Base-by-base conservation (phyloP, 2,797 vertebrate genomes). In the Sus cebifrons region DNA sequence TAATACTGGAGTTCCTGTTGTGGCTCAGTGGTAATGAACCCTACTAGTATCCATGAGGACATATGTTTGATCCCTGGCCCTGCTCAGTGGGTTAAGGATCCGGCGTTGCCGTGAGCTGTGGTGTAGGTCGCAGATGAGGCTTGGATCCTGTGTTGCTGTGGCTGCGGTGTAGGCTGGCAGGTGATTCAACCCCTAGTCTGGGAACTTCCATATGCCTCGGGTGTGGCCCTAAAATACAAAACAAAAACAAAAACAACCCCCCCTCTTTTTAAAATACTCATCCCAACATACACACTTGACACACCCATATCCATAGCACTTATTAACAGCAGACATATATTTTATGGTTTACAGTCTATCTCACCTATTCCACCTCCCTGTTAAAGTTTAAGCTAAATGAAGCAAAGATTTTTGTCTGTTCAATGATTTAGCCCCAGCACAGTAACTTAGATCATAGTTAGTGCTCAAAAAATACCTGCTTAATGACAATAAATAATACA, bases 401-500 rank as follows among this genome's bases (percentile, higher is more conserved):
- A 94, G 71, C 86, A 86, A 52, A 17, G 29, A 54, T n/a, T 89
- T 84, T 60, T 90, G 17, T 88, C n/a, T 90, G 79, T 75, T 91
- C 36, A 92, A 11, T 60, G 32, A 62, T 32, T 89, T 56, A 81
- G 62, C 13, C 36, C 27, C 49, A 84, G 88, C 71, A 93, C 0
- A 78, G 67, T 67, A 86, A 82, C 84, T 32, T 52, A 91, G 52
- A 32, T 16, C 70, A 81, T 0, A 82, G 8, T 79, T 87, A 84
- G 14, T 77, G 62, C 83, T 91, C 36, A 87, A 58, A 87, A 73
- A 79, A 85, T 56, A 56, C 21, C 73, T 94, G n/a, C 40, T 86
- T 36, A 93, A 70, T 75, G 27, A 74, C 1, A 94, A 83, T 68
- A 6, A 97, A 49, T 85, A 92, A 96, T 27, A 91, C 49, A 92